Conservation (phyloP, 2,113 vertebrate genomes). For the Anguilla japonica region DNA sequence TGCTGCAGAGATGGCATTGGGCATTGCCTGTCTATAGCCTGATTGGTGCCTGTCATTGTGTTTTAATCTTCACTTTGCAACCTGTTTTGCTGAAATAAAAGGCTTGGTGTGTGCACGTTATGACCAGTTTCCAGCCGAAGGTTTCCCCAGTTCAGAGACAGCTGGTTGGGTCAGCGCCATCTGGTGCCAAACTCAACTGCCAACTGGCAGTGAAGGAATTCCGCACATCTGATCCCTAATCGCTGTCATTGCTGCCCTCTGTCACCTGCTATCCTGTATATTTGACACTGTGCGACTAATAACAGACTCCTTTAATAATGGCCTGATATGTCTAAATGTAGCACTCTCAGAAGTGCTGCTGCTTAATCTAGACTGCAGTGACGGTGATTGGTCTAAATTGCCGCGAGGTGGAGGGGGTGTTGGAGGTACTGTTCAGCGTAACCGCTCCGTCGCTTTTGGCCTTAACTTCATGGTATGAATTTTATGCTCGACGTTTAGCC, state of each 20-base stretch:
- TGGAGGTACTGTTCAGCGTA: not conserved
- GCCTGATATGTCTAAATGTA: not conserved
- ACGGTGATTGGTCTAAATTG: not conserved
- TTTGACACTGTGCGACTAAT: not conserved
- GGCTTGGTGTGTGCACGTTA: no score
- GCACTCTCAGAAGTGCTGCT: not conserved
- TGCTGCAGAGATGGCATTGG: no score
- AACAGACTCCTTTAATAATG: not conserved
- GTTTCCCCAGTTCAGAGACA: not conserved
- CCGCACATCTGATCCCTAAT: not conserved
- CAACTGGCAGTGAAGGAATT: not conserved
- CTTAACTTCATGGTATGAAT: no score
- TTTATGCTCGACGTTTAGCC: no score
- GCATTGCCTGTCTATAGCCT: no score
- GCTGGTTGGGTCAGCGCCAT: not conserved
- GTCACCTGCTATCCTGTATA: not conserved
- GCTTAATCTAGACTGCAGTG: not conserved
- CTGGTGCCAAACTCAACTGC: not conserved
- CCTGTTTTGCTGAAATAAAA: no score
- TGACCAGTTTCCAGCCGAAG: not conserved
- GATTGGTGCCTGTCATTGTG: no score
- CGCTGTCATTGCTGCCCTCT: not conserved
- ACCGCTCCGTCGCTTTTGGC: not conserved
- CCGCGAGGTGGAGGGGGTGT: no score
- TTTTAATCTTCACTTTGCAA: no score